These are phyloP conservation scores for Orius insidiosus DNA, from an alignment of 1,140 invertebrate genomes.

Conservation along the genomic window DNA sequence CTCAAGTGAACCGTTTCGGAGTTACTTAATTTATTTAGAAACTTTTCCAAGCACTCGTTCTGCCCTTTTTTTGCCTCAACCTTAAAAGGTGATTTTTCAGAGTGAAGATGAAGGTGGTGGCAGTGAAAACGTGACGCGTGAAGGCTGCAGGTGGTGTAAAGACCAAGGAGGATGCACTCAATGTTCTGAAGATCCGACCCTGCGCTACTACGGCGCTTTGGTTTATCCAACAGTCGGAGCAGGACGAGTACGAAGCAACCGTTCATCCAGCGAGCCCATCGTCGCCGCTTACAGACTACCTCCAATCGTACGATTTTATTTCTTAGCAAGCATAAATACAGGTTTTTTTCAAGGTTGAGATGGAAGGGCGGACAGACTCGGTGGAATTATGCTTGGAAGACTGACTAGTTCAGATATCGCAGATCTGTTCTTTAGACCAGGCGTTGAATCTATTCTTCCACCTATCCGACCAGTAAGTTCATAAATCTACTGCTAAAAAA, in stretches of 20 bases:
- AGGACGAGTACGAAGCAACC: slow-evolving; percentile 19
- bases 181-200: slow-evolving; percentile 10
- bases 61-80: too few relatives aligned
- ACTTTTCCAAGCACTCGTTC: too few relatives aligned
- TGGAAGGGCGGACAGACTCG: slow-evolving; percentile 14
- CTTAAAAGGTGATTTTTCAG: too few relatives aligned
- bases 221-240: slow-evolving; percentile 19
- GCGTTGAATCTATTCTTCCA: slow-evolving; percentile 19
- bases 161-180: slow-evolving; percentile 4
- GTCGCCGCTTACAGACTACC: slow-evolving; percentile 21
- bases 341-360: too few relatives aligned
- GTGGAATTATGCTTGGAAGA: slow-evolving; percentile 23
- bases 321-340: too few relatives aligned
- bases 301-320: slow-evolving; percentile 21
- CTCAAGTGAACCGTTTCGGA: too few relatives aligned
- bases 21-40: too few relatives aligned
- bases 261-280: slow-evolving; percentile 22
- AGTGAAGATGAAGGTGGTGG: not conserved
- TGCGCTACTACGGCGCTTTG: slow-evolving; percentile 21
- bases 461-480: slow-evolving; percentile 14
- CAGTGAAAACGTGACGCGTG: not conserved
- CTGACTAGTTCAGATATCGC: slow-evolving; percentile 22
- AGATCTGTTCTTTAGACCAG: slow-evolving; percentile 22
- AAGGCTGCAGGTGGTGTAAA: slow-evolving; percentile 12
- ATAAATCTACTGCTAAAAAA: slow-evolving; percentile 5